Evolutionary conservation across 2,888 invertebrate species (phyloP).

Genomic region (Metalampra italica): DNA sequence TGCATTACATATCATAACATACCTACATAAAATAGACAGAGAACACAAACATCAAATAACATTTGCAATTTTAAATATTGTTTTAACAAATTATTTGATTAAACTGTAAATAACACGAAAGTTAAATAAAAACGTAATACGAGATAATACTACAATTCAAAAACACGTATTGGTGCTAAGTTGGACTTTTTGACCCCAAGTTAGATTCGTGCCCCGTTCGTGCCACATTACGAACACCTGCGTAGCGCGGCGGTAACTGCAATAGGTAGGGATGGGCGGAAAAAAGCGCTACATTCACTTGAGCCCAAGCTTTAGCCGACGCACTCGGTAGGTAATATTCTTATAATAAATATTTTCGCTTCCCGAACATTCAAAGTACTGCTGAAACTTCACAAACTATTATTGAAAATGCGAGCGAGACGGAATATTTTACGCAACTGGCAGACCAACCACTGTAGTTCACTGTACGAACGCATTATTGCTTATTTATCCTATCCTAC

Average conservation of each 20-base stretch:
- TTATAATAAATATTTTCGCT: conserved; percentile 67
- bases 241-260: conserved; percentile 49
- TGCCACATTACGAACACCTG: conserved; percentile 69
- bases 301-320: conserved; percentile 53
- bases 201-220: conserved; percentile 59
- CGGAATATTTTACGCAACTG: background rate
- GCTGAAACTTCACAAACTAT: conserved; percentile 54
- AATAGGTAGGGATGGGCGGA: conserved; percentile 36
- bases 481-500: too few species aligned
- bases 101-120: background rate
- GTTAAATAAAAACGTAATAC: background rate
- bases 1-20: too few species aligned
- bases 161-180: background rate
- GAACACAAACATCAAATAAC: too few species aligned
- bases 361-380: conserved; percentile 47
- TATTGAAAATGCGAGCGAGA: conserved; percentile 52
- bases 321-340: conserved; percentile 53
- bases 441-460: background rate
- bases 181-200: conserved; percentile 42
- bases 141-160: conserved; percentile 4
- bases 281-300: conserved; percentile 36
- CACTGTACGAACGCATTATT: too few species aligned
- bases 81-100: too few species aligned
- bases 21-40: too few species aligned
- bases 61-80: too few species aligned